Conservation (phyloP, 2,797 vertebrate species). For the Etheostoma nigrum region DNA sequence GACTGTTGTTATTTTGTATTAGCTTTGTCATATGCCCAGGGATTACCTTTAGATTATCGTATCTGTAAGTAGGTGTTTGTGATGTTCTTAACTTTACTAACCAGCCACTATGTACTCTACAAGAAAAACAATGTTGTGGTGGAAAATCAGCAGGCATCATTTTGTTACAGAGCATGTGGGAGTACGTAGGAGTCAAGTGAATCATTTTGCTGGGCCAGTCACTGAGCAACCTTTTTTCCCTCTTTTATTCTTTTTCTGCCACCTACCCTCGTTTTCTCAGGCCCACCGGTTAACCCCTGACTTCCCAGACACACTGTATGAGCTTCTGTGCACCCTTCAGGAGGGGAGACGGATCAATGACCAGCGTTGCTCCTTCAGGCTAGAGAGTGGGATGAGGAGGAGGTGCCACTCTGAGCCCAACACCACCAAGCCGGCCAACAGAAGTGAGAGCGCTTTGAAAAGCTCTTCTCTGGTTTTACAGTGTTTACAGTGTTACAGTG, state of each 20-base stretch:
- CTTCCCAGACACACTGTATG: slow-evolving; percentile 85
- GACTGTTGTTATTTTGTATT: background rate
- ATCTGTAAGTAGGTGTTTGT: slow-evolving; percentile 10
- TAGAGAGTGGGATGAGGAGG: slow-evolving; percentile 70
- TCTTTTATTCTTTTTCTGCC: slow-evolving; percentile 11
- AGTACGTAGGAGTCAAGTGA: slow-evolving; percentile 52
- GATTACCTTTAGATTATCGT: background rate
- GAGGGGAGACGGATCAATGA: slow-evolving; percentile 87
- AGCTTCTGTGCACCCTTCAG: slow-evolving; percentile 85
- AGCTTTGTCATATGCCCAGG: background rate
- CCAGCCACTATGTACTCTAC: background rate
- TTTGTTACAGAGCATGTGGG: slow-evolving; percentile 50
- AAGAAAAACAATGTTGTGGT: slow-evolving; percentile 15
- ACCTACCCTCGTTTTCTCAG: slow-evolving; percentile 63
- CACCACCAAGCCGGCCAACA: slow-evolving; percentile 72
- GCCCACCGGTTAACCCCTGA: slow-evolving; percentile 79
- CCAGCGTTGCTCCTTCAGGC: slow-evolving; percentile 87
- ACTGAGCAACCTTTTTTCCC: slow-evolving; percentile 44
- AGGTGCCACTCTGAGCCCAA: slow-evolving; percentile 87
- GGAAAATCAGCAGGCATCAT: slow-evolving; percentile 52
- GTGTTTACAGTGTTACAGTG: background rate
- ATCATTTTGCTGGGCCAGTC: slow-evolving; percentile 56
- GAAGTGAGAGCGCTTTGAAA: slow-evolving; percentile 67
- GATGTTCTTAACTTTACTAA: slow-evolving; percentile 6
- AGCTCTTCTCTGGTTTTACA: background rate